Base-by-base conservation (phyloP, 2,797 vertebrate species). In the Cossypha dichroa region DNA sequence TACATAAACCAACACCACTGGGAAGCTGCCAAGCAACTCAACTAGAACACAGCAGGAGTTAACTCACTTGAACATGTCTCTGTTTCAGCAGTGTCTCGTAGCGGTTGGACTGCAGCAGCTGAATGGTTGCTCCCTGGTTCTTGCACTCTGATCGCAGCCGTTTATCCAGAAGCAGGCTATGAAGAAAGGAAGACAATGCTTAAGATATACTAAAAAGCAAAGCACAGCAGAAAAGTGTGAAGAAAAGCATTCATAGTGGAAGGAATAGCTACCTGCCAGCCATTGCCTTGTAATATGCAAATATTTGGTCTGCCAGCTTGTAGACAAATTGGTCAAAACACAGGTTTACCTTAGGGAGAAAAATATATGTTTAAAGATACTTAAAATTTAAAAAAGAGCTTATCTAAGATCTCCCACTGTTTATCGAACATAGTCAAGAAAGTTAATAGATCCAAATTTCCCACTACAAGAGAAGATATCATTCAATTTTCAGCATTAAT, bases 281-380 rank as follows among this genome's bases (percentile, higher is more conserved):
- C 96, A 99, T 98, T 81, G 99, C 98, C 96, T 99, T 99, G 97
- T 99, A 99, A 97, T 99, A 99, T 1, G 98, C 99, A 98, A 99
- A 99, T 96, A 99, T 99, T 96, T 99, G 99, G 97, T 99, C 99
- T 25, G 99, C 99, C 85, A 99, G 97, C 88, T 99, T 99, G 97
- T 99, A 99, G 84, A 99, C 99, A 97, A 99, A 99, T 93, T 99
- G 99, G 97, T 99, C 99, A 96, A 99, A 99, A 97, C 99, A 99
- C 3, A 99, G 96, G 96, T 99, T 99, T 86, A 99, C 99, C 99
- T 99, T 94, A 40, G 21, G 63, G 60, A 5, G 3, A 13, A 45
- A 63, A 81, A 63, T 12, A 58, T 2, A 2, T 28, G 1, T 80
- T 95, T 85, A 93, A 41, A 88, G n/a, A 73, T 15, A 82, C 20